These are phyloP conservation scores for Lithophane leautieri DNA, from an alignment of 2,888 invertebrate species.

Conservation along the genomic window DNA sequence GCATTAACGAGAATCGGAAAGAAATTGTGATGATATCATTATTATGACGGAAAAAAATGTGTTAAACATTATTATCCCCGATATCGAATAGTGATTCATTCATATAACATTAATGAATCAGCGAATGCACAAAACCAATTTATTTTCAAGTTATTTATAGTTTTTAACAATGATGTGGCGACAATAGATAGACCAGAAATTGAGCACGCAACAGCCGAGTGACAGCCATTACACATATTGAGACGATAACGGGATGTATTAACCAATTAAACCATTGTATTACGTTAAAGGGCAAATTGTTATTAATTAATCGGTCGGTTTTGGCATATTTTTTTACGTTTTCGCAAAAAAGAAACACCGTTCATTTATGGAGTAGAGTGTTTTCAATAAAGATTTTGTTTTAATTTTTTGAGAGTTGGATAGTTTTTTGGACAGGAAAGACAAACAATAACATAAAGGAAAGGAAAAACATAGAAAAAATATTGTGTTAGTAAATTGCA, in stretches of 20 bases:
- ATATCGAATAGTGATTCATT: conserved; percentile 8
- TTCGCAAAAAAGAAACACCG: not conserved
- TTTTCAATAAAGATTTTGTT: not conserved
- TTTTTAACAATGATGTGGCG: conserved; percentile 51
- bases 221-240: conserved; percentile 68
- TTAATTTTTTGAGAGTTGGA: not conserved
- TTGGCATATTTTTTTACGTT: not conserved
- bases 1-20: not conserved
- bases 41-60: not conserved
- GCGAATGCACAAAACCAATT: conserved; percentile 19
- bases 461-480: conserved; percentile 72
- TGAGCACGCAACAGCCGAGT: conserved; percentile 80
- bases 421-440: conserved; percentile 39
- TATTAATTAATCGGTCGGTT: conserved; percentile 72
- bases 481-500: conserved; percentile 77
- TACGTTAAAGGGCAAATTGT: conserved; percentile 75
- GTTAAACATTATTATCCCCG: conserved; percentile 2
- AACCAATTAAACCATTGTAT: conserved; percentile 80
- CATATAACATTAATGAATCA: conserved; percentile 19
- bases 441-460: conserved; percentile 76
- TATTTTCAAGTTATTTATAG: conserved; percentile 41
- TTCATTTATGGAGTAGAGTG: not conserved
- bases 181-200: conserved; percentile 69
- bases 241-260: conserved; percentile 77
- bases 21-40: not conserved